phyloP scores from a whole-genome alignment of 1,140 invertebrate genomes.

The Lepidurus packardi region DNA sequence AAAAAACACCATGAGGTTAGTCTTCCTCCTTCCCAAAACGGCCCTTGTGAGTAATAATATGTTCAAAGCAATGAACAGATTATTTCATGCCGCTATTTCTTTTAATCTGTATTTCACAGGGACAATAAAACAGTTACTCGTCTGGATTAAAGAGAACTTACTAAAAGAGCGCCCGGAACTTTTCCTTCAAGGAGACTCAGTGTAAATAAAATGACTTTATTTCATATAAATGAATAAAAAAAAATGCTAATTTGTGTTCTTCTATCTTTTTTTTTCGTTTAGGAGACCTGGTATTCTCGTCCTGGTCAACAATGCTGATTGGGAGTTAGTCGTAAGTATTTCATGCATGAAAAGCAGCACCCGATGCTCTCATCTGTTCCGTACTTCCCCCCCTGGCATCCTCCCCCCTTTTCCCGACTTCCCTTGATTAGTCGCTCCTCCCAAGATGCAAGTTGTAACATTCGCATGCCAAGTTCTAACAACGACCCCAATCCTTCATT shows the following conservation, averaged over 20 bases:
- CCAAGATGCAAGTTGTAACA: neutral
- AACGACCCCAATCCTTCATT: neutral
- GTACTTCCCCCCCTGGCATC: neutral
- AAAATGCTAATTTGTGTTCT: neutral
- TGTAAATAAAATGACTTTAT: constrained; percentile 50
- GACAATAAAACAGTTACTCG: constrained; percentile 64
- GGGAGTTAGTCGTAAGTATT: constrained; percentile 72
- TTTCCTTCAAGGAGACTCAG: constrained; percentile 75
- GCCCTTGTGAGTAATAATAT: constrained; percentile 23
- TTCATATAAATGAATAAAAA: constrained; percentile 36
- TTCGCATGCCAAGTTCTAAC: neutral
- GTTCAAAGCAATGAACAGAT: neutral
- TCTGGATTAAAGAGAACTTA: constrained; percentile 79
- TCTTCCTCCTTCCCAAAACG: constrained; percentile 48
- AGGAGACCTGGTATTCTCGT: constrained; percentile 88
- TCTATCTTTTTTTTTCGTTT: constrained; percentile 38
- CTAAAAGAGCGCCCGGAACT: constrained; percentile 78
- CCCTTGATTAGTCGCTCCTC: constrained; percentile 23
- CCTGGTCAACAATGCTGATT: constrained; percentile 85
- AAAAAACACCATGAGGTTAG: constrained; percentile 63
- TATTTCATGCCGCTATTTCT: neutral
- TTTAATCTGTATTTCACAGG: constrained; percentile 49
- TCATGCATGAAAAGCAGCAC: constrained; percentile 16
- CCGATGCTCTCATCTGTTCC: neutral
- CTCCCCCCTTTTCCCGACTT: neutral